Evolutionary conservation across 2,113 vertebrate species (phyloP).

Genomic region (Otis tarda): DNA sequence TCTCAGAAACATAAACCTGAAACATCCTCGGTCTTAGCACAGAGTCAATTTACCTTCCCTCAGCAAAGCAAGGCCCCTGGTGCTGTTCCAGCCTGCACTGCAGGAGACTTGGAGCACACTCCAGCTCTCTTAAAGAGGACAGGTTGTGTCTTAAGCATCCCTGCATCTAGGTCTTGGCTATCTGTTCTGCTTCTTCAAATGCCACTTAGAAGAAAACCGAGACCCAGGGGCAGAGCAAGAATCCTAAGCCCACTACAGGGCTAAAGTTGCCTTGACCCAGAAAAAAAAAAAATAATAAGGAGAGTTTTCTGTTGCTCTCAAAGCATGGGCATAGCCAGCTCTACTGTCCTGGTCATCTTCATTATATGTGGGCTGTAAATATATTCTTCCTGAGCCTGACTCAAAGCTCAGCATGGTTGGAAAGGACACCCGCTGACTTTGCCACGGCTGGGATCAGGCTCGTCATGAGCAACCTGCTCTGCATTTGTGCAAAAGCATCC

Average conservation of each 20-base stretch:
- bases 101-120: background rate
- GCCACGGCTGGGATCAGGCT: background rate
- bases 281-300: background rate
- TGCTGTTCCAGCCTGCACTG: background rate
- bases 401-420: accelerated
- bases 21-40: background rate
- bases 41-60: background rate
- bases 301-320: background rate
- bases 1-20: background rate
- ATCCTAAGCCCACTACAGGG: background rate
- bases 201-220: background rate
- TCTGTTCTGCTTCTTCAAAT: background rate
- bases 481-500: background rate
- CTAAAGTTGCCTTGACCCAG: background rate
- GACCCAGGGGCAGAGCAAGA: background rate
- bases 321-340: accelerated
- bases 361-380: too few species aligned
- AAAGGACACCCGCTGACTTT: background rate
- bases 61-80: background rate
- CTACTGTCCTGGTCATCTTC: background rate
- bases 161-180: background rate
- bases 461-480: background rate
- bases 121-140: background rate
- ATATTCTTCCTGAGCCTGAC: background rate
- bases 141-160: background rate